These are phyloP conservation scores for Raja brachyura DNA, from an alignment of 2,113 vertebrate species.

Conservation along the genomic window DNA sequence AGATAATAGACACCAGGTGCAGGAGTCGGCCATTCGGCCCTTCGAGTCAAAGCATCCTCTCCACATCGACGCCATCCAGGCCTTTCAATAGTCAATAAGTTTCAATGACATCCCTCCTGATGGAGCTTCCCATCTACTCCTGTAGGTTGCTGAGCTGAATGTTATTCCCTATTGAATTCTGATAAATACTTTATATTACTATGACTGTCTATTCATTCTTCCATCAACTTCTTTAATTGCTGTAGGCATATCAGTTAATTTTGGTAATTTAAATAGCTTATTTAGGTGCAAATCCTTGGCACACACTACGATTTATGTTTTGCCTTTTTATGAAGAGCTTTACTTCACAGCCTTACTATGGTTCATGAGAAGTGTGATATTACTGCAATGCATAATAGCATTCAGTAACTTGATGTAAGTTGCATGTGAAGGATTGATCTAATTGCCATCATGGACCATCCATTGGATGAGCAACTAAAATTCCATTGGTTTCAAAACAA, in stretches of 20 bases:
- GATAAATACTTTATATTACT: neutral
- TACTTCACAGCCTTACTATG: neutral
- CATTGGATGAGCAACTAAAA: neutral
- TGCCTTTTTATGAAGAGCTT: neutral
- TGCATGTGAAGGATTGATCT: neutral
- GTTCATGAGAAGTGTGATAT: neutral
- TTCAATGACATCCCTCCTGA: no score
- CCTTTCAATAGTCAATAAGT: no score
- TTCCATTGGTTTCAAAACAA: neutral
- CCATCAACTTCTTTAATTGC: neutral
- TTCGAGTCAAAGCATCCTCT: no score
- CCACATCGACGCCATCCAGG: no score
- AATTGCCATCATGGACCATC: neutral
- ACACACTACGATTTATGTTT: neutral
- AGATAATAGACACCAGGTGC: no score
- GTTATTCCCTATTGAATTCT: neutral
- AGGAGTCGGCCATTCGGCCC: no score
- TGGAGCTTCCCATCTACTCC: no score
- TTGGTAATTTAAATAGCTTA: neutral
- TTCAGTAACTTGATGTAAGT: neutral
- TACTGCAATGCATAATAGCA: neutral
- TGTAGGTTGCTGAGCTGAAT: neutral
- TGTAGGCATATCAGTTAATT: neutral
- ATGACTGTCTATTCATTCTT: neutral
- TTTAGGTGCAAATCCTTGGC: neutral